Base-by-base conservation (phyloP, 2,888 invertebrate genomes). In the Cistogaster globosa region DNA sequence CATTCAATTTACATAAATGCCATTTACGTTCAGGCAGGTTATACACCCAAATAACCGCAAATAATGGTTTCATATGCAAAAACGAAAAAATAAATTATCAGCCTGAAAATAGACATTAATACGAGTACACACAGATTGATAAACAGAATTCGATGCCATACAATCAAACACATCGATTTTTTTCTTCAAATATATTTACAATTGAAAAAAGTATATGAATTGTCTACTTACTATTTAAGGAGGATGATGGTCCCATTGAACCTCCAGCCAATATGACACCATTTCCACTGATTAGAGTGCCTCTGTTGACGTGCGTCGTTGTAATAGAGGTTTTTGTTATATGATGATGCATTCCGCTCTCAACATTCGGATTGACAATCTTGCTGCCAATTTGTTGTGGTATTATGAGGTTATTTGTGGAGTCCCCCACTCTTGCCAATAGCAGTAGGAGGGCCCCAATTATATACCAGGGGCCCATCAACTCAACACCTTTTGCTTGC, bases 371-470 rank as follows among this genome's bases (percentile, higher is more conserved):
- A 57, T 86, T 80, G 71, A 86, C 77, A 75, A 83, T 80, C 77
- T 87, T 89, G 79, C 80, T 86, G 86, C 87, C 90, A 87, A 89
- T 90, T 87, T 89, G 90, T 74, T 90, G 92, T 78, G 92, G 90
- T 89, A 90, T 88, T 85, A 90, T 89, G 87, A 92, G 90, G 88
- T 90, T 90, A 83, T 91, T 92, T 87, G 91, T 92, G 91, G 92
- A 92, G 90, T 92, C 92, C 91, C 92, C 92, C 91, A 90, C 91
- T 89, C 91, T 92, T 89, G 92, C 91, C 89, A 91, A 90, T 86
- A 92, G 91, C 92, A 93, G 90, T 88, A 92, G 91, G 91, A 92
- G 93, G 92, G 91, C 92, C 89, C 92, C 92, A 91, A 93, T 91
- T 90, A 92, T 88, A 90, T 90, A 91, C 92, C 92, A 91, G 89